Conservation (phyloP, 37 sponge, comb jelly and placozoan genomes). For the Halisarca cf. caerulea region DNA sequence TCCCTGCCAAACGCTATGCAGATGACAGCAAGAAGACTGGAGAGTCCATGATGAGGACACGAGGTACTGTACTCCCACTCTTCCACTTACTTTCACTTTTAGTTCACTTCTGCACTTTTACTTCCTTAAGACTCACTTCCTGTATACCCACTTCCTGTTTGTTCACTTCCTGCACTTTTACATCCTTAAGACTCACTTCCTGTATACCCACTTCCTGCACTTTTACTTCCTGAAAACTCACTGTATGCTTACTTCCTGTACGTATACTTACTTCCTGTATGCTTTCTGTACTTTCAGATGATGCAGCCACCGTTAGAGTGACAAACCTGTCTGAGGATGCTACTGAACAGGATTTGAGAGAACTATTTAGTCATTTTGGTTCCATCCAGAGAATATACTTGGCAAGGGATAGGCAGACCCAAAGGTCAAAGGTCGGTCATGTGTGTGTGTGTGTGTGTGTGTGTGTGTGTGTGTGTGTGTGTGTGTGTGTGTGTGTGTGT, state of each 20-base stretch:
- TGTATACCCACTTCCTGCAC: too few relatives aligned
- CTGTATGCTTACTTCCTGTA: too few relatives aligned
- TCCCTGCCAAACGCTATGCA: slow-evolving; percentile 11
- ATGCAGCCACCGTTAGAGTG: slow-evolving; percentile 87
- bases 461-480: too few relatives aligned
- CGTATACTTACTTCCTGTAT: background rate
- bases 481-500: too few relatives aligned
- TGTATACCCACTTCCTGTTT: too few relatives aligned
- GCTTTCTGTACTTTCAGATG: slow-evolving; percentile 56
- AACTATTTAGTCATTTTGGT: slow-evolving; percentile 90
- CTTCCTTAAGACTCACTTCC: too few relatives aligned
- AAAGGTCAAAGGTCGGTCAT: slow-evolving; percentile 87
- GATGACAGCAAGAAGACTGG: background rate
- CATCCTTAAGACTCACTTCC: too few relatives aligned
- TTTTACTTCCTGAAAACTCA: too few relatives aligned
- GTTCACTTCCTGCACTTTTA: too few relatives aligned
- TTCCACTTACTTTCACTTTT: too few relatives aligned
- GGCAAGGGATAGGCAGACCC: slow-evolving; percentile 88
- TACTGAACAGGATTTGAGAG: slow-evolving; percentile 81
- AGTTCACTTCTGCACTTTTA: too few relatives aligned
- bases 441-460: too few relatives aligned
- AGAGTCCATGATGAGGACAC: background rate
- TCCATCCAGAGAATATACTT: slow-evolving; percentile 79
- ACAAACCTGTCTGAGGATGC: slow-evolving; percentile 94
- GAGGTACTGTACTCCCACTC: slow-evolving; percentile 17